phyloP scores from a whole-genome alignment of 2,797 vertebrate species.

The Spatula clypeata region DNA sequence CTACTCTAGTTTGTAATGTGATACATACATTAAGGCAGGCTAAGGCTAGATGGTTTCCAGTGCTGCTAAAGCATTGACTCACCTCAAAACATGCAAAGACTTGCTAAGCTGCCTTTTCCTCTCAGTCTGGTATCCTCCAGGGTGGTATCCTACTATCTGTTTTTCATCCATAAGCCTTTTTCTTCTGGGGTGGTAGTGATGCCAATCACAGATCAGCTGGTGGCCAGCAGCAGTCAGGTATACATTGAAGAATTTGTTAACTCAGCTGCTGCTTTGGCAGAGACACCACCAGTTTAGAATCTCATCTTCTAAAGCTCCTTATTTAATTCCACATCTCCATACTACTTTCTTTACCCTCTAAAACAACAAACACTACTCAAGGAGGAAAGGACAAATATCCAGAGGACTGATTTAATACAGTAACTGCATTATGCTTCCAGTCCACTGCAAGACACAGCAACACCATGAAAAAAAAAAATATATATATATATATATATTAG shows the following conservation, averaged over 20 bases:
- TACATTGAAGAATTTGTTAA: neutral
- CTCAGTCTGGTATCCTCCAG: neutral
- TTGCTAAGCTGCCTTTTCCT: constrained; percentile 13
- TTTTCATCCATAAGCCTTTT: neutral
- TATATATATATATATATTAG: no score
- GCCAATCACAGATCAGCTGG: neutral
- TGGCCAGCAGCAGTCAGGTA: neutral
- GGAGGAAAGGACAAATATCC: neutral
- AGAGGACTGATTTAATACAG: neutral
- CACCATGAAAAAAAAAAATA: no score
- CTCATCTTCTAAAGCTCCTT: neutral
- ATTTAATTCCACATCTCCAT: neutral
- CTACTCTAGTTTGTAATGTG: neutral
- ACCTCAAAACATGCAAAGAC: neutral
- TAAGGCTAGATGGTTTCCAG: neutral
- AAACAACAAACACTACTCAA: neutral
- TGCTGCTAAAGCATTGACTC: neutral
- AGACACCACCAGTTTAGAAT: neutral
- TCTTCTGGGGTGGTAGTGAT: neutral
- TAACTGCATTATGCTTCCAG: neutral
- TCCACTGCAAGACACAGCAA: neutral
- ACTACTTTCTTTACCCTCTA: neutral
- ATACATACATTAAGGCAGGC: neutral
- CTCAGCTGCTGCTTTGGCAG: neutral
- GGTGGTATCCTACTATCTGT: neutral